phyloP scores from a whole-genome alignment of 2,113 vertebrate genomes.

The Solenodon paradoxus region DNA sequence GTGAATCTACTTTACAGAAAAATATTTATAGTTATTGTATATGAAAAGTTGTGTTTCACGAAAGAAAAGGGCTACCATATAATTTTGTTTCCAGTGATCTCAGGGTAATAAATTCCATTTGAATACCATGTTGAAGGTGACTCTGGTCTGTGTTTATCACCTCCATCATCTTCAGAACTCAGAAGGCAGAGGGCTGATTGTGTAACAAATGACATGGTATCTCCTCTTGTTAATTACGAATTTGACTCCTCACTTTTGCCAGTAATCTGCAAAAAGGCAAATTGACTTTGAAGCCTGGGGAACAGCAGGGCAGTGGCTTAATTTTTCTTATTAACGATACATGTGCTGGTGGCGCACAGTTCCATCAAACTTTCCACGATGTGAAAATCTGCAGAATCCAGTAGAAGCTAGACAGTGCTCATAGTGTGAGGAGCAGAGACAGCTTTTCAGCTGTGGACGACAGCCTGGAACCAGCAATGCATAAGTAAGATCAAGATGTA shows the following conservation, averaged over 20 bases:
- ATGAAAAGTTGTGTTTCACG: neutral
- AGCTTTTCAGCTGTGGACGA: neutral
- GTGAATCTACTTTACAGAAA: neutral
- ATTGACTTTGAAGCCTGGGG: neutral
- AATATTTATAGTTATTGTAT: neutral
- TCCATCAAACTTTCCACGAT: neutral
- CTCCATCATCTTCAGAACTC: neutral
- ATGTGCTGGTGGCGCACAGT: neutral
- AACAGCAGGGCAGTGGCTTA: neutral
- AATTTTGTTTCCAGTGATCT: neutral
- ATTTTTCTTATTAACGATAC: neutral
- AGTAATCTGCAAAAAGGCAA: neutral
- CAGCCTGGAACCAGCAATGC: neutral
- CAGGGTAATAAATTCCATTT: neutral
- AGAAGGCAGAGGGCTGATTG: neutral
- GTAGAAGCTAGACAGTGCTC: neutral
- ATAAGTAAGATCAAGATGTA: neutral
- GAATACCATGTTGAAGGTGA: conserved; percentile 4
- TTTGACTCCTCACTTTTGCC: neutral
- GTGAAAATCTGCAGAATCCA: neutral
- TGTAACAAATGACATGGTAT: neutral
- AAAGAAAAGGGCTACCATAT: neutral
- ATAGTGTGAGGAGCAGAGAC: neutral
- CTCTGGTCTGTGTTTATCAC: neutral
- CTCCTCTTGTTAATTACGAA: neutral